Conservation (phyloP, 2,888 invertebrate species). For the Hemithea aestivaria region DNA sequence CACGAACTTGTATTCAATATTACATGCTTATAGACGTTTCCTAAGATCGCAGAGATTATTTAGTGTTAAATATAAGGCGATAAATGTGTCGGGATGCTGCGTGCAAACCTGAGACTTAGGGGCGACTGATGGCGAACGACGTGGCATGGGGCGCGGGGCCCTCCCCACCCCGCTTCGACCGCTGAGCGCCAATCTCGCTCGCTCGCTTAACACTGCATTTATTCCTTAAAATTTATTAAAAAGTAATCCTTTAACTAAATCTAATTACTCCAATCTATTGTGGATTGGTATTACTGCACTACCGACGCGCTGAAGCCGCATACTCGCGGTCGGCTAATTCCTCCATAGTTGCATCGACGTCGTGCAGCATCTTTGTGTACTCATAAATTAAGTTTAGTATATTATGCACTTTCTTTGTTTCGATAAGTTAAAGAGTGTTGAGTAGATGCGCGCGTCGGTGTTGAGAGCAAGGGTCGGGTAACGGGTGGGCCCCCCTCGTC, state of each 20-base stretch:
- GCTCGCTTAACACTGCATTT: constrained; percentile 27
- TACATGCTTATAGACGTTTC: constrained; percentile 18
- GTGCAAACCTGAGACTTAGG: constrained; percentile 74
- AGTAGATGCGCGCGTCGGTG: constrained; percentile 50
- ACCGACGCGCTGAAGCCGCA: not conserved
- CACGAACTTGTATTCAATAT: not conserved
- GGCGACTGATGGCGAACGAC: constrained; percentile 66
- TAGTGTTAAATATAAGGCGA: constrained; percentile 27
- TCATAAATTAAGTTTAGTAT: no score
- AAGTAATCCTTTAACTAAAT: constrained; percentile 5
- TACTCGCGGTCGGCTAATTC: not conserved
- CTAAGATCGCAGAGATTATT: constrained; percentile 21
- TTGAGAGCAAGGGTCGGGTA: constrained; percentile 34
- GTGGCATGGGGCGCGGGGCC: constrained; percentile 58
- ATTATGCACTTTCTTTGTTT: constrained; percentile 6
- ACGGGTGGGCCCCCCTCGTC: constrained; percentile 26
- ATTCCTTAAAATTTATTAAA: constrained; percentile 14
- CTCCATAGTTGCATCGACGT: not conserved
- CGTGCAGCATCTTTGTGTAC: not conserved
- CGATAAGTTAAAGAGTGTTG: constrained; percentile 1
- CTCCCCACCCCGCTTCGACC: constrained; percentile 39
- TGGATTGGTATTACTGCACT: not conserved
- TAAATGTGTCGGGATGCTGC: constrained; percentile 62
- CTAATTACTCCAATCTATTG: not conserved
- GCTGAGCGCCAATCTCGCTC: constrained; percentile 37